These are phyloP conservation scores for Muntiacus reevesi DNA, from an alignment of 2,113 vertebrate genomes.

Conservation along the genomic window DNA sequence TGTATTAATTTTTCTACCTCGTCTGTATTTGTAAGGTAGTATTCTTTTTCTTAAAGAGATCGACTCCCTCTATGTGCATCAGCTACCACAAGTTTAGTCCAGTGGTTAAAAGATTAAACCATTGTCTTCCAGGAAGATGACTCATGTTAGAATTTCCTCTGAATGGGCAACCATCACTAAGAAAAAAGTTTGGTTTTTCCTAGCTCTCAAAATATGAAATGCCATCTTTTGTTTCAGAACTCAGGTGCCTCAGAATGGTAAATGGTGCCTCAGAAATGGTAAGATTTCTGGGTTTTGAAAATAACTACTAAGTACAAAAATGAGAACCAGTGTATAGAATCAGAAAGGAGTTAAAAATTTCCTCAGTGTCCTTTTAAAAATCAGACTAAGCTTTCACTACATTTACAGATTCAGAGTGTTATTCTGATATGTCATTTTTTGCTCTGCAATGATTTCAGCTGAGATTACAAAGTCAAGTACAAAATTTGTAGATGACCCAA, in stretches of 20 bases:
- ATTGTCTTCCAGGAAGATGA: not conserved
- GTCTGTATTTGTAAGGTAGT: not conserved
- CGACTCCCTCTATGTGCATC: not conserved
- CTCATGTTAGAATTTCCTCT: not conserved
- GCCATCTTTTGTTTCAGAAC: not conserved
- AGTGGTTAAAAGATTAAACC: not conserved
- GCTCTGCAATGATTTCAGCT: not conserved
- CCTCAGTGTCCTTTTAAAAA: not conserved
- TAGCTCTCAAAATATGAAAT: not conserved
- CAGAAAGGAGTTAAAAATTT: not conserved
- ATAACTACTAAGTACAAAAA: not conserved
- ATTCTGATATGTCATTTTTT: not conserved
- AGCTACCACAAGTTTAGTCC: not conserved
- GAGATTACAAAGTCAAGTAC: not conserved
- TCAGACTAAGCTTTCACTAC: not conserved
- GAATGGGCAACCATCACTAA: not conserved
- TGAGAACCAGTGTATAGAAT: not conserved
- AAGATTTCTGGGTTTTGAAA: not conserved
- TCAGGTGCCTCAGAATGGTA: not conserved
- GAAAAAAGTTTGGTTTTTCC: not conserved
- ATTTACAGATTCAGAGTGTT: not conserved
- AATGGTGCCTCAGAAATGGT: not conserved
- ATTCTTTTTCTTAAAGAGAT: not conserved
- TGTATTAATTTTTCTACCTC: not conserved
- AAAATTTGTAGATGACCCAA: not conserved